These are phyloP conservation scores for Donacobius atricapilla DNA, from an alignment of 2,113 vertebrate genomes.

Conservation along the genomic window DNA sequence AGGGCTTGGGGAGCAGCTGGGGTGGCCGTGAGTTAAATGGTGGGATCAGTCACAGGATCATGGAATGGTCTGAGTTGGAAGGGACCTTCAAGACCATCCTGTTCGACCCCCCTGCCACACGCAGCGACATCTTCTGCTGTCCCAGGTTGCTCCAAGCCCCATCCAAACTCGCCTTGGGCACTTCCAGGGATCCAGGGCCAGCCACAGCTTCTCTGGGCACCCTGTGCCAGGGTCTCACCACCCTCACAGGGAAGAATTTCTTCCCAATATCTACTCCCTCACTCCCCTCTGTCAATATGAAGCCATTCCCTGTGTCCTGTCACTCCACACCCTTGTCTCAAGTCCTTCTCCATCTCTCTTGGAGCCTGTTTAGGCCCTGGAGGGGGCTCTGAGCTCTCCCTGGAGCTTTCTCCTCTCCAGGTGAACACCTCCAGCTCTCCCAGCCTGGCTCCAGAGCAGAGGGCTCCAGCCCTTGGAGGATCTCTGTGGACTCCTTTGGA, in stretches of 20 bases:
- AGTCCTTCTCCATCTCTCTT: background rate
- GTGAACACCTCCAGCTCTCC: background rate
- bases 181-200: background rate
- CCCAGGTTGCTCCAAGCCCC: background rate
- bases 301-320: background rate
- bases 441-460: background rate
- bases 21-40: background rate
- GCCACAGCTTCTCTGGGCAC: background rate
- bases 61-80: background rate
- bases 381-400: background rate
- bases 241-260: background rate
- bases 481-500: background rate
- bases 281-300: background rate
- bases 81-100: background rate
- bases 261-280: background rate
- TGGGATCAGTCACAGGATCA: background rate
- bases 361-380: background rate
- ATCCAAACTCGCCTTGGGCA: rapidly evolving
- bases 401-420: background rate
- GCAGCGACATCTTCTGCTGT: background rate
- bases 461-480: background rate
- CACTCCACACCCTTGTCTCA: background rate
- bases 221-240: background rate
- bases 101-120: background rate
- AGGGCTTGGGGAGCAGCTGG: background rate